Conservation (phyloP, 2,113 vertebrate species). For the Psophia crepitans region DNA sequence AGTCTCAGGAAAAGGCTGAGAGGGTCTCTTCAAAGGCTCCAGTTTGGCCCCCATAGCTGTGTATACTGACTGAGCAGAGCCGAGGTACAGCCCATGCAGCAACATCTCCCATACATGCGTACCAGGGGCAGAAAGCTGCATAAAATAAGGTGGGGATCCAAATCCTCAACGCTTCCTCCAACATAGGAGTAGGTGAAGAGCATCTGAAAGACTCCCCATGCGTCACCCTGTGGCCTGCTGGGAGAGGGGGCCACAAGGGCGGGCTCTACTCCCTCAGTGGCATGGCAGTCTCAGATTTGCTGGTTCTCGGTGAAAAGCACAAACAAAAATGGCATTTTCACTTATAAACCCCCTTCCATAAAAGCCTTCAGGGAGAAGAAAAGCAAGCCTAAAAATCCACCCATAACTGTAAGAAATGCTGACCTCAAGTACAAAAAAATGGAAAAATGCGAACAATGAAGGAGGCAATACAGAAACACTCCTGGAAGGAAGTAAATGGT, state of each 20-base stretch:
- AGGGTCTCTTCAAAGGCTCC: not conserved
- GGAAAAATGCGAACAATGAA: not conserved
- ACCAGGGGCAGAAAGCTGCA: not conserved
- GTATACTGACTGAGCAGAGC: fast-evolving
- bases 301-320: fast-evolving
- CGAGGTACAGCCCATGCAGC: not conserved
- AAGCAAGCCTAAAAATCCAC: not conserved
- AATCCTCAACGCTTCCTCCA: not conserved
- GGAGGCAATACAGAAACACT: not conserved
- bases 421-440: not conserved
- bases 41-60: not conserved
- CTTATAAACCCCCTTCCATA: not conserved
- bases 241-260: fast-evolving
- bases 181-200: not conserved
- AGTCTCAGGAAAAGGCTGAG: not conserved
- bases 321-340: not conserved
- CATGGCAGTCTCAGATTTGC: not conserved
- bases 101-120: fast-evolving
- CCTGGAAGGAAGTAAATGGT: not conserved
- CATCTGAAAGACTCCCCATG: not conserved
- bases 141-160: not conserved
- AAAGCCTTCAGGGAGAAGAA: not conserved
- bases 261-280: fast-evolving
- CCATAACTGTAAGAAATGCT: not conserved
- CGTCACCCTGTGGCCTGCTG: fast-evolving